Percentiles rank a stretch among this genome's conserved stretches.
Evolutionary conservation across 2,797 vertebrate genomes (phyloP).

Genomic region (Emys orbicularis): DNA sequence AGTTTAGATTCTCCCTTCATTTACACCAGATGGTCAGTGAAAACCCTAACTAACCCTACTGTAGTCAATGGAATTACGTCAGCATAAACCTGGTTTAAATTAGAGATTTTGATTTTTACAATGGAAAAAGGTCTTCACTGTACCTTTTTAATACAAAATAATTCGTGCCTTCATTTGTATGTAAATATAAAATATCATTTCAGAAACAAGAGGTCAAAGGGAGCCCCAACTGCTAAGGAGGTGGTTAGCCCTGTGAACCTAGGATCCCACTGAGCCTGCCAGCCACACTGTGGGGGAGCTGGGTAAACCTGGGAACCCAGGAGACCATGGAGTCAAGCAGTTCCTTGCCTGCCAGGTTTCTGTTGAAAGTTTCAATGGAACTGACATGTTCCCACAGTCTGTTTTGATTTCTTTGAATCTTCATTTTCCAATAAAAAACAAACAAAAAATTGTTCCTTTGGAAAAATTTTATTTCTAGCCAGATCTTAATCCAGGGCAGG

Average conservation of each 20-base stretch:
- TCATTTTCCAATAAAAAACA: not conserved
- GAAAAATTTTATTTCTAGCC: not conserved
- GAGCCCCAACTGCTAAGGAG: accelerated
- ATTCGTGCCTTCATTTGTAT: accelerated
- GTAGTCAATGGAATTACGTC: accelerated
- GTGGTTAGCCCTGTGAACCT: not conserved
- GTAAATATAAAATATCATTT: not conserved
- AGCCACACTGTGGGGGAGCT: not conserved
- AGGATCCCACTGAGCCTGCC: accelerated
- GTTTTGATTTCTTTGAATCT: not conserved
- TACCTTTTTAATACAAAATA: not conserved
- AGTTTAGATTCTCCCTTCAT: not conserved
- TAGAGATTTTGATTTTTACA: not conserved
- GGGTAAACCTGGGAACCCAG: not conserved
- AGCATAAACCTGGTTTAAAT: not conserved
- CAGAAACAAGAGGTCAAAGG: not conserved
- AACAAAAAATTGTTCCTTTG: not conserved
- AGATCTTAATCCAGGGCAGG: not conserved
- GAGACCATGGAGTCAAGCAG: not conserved
- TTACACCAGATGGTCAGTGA: not conserved
- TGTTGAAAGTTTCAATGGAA: not conserved
- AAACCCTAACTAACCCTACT: not conserved
- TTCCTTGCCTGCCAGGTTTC: not conserved
- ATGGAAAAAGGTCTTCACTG: not conserved
- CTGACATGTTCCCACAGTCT: not conserved